Evolutionary conservation across 2,888 invertebrate species (phyloP).

Genomic region (Allophyes oxyacanthae): DNA sequence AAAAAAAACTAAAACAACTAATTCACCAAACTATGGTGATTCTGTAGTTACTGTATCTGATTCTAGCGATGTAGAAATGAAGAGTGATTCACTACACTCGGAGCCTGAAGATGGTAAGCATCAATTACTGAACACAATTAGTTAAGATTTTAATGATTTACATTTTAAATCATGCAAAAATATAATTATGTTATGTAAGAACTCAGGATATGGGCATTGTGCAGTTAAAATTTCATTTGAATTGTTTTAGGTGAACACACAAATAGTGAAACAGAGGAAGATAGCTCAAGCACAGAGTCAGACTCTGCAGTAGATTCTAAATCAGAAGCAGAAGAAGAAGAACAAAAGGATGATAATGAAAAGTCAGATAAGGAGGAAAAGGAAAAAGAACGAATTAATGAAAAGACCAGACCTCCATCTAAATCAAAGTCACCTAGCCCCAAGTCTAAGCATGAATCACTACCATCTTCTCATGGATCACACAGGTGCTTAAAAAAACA

Average conservation of each 20-base stretch:
- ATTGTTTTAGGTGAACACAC: constrained; percentile 80
- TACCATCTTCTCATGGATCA: constrained; percentile 77
- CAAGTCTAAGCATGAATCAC: constrained; percentile 69
- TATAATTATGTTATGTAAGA: too few relatives aligned
- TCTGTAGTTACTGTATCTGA: constrained; percentile 86
- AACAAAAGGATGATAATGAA: constrained; percentile 60
- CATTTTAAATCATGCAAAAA: too few relatives aligned
- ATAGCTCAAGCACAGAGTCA: constrained; percentile 78
- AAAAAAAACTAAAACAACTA: constrained; percentile 77
- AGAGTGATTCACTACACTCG: constrained; percentile 78
- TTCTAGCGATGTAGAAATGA: constrained; percentile 85
- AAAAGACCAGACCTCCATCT: constrained; percentile 71
- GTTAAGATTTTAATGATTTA: too few relatives aligned
- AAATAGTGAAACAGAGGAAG: constrained; percentile 86
- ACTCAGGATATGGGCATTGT: too few relatives aligned
- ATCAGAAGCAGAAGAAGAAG: constrained; percentile 78
- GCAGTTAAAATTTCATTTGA: too few relatives aligned
- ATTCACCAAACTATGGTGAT: constrained; percentile 79
- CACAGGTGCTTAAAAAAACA: constrained; percentile 67
- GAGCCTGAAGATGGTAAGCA: constrained; percentile 82
- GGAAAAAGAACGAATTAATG: constrained; percentile 76
- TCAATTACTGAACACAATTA: background rate
- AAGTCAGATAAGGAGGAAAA: constrained; percentile 73
- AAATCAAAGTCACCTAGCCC: constrained; percentile 79
- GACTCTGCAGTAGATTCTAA: constrained; percentile 82